Conservation (phyloP, 2,113 vertebrate genomes). For the Aix galericulata region DNA sequence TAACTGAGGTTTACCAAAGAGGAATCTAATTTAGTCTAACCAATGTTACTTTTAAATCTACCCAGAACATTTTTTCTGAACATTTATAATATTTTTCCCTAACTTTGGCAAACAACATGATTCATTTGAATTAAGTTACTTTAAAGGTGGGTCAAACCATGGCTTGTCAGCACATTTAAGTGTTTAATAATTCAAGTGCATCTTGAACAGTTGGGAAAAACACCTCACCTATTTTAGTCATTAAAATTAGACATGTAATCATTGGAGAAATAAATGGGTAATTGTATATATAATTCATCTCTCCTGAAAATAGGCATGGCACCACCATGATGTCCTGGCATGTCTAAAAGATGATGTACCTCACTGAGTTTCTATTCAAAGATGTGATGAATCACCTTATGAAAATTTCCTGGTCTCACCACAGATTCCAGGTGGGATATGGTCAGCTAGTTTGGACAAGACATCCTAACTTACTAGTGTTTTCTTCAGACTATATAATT, state of each 20-base stretch:
- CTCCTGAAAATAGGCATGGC: background rate
- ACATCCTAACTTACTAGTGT: background rate
- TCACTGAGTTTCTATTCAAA: background rate
- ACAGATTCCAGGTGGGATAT: background rate
- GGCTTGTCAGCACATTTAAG: background rate
- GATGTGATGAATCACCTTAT: background rate
- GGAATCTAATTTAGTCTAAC: background rate
- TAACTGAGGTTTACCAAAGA: background rate
- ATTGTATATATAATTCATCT: background rate
- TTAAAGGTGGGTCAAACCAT: background rate
- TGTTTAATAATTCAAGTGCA: background rate
- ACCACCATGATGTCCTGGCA: background rate
- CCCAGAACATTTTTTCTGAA: background rate
- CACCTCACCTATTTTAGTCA: background rate
- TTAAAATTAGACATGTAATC: background rate
- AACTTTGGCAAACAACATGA: background rate
- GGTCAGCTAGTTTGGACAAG: background rate
- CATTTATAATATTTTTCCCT: background rate
- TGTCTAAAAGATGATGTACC: background rate
- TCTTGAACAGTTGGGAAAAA: background rate
- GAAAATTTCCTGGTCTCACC: background rate
- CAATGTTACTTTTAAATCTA: background rate
- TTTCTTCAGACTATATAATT: background rate
- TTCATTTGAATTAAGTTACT: background rate
- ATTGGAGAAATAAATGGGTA: background rate